Base-by-base conservation (phyloP, 1,140 invertebrate species). In the Aphis craccivora region DNA sequence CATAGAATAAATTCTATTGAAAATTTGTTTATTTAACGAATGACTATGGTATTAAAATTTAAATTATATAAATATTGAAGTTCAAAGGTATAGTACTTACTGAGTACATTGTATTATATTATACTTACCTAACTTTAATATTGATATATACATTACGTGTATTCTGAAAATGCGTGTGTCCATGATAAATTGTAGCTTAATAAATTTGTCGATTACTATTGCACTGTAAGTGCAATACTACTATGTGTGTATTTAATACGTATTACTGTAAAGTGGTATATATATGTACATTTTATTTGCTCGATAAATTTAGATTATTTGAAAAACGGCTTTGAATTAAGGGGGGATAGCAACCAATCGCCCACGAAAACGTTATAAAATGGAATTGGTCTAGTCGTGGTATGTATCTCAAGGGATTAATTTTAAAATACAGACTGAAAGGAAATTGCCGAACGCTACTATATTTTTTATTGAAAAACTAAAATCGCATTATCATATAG, bases 231-330 rank as follows among this genome's bases (percentile, higher is more conserved):
- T 37, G 83, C 25, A 11, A 14, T 51, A 51, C 14, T 51, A 84
- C 2, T 23, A 11, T 37, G 40, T 37, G 83, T 25, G 83, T 5
- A 30, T 40, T 84, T 84, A 84, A 84, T 84, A 40, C 81, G 81
- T 40, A 84, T 84, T 40, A 30, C 30, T 67, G 30, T n/a, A 5
- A 30, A 25, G 30, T 60, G 8, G 8, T 25, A 84, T 6, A 37
- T 40, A 43, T 86, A 76, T 30, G 40, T 37, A 45, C 1, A 87
- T 45, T 87, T 45, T 30, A 45, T 45, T 87, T 45, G 43, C 30
- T 45, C 84, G 84, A 45, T 87, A 87, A n/a, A 45, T 87, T 87
- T 87, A 87, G 40, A 84, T 84, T 84, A 43, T 84, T 84, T 43
- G 83, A 40, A 87, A 87, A 87, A 45, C 22, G 6, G 6, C 84